Base-by-base conservation (phyloP, 2,888 invertebrate genomes). In the Eretmocerus hayati region DNA sequence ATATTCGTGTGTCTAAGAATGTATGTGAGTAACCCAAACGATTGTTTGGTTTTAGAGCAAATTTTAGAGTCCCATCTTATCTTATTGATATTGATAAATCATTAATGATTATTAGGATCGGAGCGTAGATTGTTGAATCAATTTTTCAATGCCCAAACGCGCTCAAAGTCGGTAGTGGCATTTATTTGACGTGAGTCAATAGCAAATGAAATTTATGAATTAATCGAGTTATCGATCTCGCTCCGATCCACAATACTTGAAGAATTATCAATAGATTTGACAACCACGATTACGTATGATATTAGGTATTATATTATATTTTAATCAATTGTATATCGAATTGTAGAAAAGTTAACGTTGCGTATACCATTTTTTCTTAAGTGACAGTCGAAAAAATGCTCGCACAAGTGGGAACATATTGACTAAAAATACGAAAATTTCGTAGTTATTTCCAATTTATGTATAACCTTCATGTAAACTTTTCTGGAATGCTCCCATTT, bases 251-350 rank as follows among this genome's bases (percentile, higher is more conserved):
- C 65, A 71, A 69, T 69, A 71, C 70, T 69, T 67, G 69, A 71
- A 68, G 69, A 70, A 69, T 69, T 69, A 71, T 68, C 70, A 71
- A 70, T 71, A 70, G 69, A 67, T 71, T n/a, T 69, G 68, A 68
- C 66, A 67, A 67, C 66, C 66, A 71, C 69, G 63, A 70, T 65
- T 69, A 59, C 64, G 66, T 64, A 62, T 68, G 67, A 67, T 67
- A 64, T 68, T 66, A 68, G 70, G 66, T 66, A 63, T 66, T 66
- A 60, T 69, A 70, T 68, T 66, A 65, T 71, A 69, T 69, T 71
- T 71, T 71, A 71, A 71, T 64, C 64, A 62, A 70, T 71, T 71
- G 70, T 71, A 71, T 71, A 71, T 71, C 70, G 69, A 69, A 70
- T 69, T 68, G 61, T 61, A 61, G 50, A 58, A 59, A 54, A 59